Evolutionary conservation across 2,888 invertebrate genomes (phyloP), one percentile per base, ranked within the genome.

Genomic region (Coleophora deauratella): DNA sequence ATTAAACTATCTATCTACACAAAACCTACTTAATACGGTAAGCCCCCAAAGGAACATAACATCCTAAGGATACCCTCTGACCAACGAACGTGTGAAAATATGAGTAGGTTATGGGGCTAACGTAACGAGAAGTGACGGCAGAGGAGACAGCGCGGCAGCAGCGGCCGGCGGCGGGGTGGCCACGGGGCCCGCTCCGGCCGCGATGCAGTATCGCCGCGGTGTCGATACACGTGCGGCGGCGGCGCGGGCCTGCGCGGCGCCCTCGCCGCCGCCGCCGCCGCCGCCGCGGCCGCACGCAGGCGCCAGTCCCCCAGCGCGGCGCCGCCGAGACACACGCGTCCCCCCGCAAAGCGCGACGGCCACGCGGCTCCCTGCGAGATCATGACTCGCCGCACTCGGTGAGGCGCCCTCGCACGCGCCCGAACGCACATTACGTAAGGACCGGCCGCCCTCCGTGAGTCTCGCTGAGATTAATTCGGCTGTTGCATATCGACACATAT

Each of bases 121-220:
- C 21, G 21, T 6, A 21, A 21, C 6, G 3, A 21, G 21, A 21
- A 6, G 21, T 21, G 21, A 21, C 21, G 21, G 6, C 6, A 21
- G 45, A 47, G 51, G 55, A 43, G 45, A 42, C 43, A 32, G 45
- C 40, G 6, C 6, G 45, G 42, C 45, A 21, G 47, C 50, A 42
- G 35, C 39, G 45, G 42, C 41, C 36, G 36, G 37, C 38, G 40
- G 47, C 41, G 39, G 42, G 54, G 57, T 47, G 57, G 55, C 54
- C 53, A 52, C 51, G 55, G 56, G 49, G 53, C 51, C 53, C 53
- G 59, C 53, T 57, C 50, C 55, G 45, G 54, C 54, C 57, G 66
- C 68, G 76, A 66, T 78, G 80, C 80, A 76, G 80, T 68, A 74
- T 73, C 67, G 67, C 66, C 66, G 65, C 67, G 73, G 73, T 80